A percentile compares a stretch with the other conserved stretches of the same genome.
phyloP scores from a whole-genome alignment of 53 echinoderm and acorn worm species.

The Arbacia lixula region DNA sequence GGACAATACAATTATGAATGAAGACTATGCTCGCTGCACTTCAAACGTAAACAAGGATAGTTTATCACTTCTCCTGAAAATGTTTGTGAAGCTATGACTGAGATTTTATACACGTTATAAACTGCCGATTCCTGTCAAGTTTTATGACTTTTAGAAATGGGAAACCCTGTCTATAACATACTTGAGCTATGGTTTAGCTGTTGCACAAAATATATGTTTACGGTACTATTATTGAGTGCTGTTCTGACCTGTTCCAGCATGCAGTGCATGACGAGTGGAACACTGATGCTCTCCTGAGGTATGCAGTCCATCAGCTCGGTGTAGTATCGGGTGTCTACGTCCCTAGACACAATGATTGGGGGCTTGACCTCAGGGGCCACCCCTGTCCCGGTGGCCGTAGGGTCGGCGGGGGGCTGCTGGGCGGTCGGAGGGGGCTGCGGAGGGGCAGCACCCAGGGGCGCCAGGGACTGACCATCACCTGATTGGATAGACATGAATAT shows the following conservation, averaged over 20 bases:
- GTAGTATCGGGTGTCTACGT: conserved; percentile 88
- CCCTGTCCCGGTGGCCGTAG: conserved; percentile 8
- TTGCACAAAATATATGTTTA: too few species aligned
- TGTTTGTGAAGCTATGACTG: too few species aligned
- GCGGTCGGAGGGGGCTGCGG: conserved; percentile 45
- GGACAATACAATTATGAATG: too few species aligned
- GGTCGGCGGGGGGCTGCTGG: conserved; percentile 33
- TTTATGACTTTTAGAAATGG: too few species aligned
- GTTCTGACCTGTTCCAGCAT: conserved; percentile 95
- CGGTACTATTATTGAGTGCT: too few species aligned
- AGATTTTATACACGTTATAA: too few species aligned
- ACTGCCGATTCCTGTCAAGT: too few species aligned
- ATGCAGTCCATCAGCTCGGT: conserved; percentile 88
- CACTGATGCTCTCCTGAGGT: conserved; percentile 88
- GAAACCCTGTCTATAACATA: too few species aligned
- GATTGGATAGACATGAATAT: conserved; percentile 1
- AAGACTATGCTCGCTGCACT: too few species aligned
- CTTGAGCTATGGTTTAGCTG: too few species aligned
- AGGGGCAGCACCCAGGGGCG: conserved; percentile 46
- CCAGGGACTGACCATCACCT: conserved; percentile 67
- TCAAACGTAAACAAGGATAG: too few species aligned
- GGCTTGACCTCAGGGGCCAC: conserved; percentile 62
- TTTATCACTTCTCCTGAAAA: too few species aligned
- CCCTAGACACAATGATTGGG: conserved; percentile 38
- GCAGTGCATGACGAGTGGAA: conserved; percentile 94